Conservation (phyloP, 2,888 invertebrate genomes). For the Lomographa bimaculata region DNA sequence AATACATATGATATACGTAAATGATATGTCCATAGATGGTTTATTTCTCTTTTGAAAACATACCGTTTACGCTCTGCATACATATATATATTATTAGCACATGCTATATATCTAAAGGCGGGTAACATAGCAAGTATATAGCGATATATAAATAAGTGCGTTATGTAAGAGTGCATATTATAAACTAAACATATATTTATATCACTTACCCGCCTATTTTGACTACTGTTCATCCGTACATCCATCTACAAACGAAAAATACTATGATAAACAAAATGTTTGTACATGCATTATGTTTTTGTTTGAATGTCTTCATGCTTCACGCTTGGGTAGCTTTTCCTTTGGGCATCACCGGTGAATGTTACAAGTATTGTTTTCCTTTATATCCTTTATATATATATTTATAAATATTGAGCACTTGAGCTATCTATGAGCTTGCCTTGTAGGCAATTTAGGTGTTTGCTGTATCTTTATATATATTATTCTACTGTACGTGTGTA, state of each 20-base stretch:
- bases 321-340: not conserved
- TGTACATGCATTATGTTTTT: slow-evolving; percentile 22
- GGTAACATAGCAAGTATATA: slow-evolving; percentile 35
- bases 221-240: slow-evolving; percentile 83
- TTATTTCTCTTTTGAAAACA: slow-evolving; percentile 1
- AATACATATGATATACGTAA: slow-evolving; percentile 19
- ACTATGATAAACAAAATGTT: slow-evolving; percentile 49
- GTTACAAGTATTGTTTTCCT: too few species aligned
- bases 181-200: slow-evolving; percentile 50
- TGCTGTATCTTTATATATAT: too few species aligned
- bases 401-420: too few species aligned
- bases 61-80: not conserved
- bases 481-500: too few species aligned
- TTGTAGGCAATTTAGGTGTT: too few species aligned
- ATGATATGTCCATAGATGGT: slow-evolving; percentile 1
- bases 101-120: slow-evolving; percentile 39
- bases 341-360: too few species aligned
- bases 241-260: slow-evolving; percentile 84
- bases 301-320: slow-evolving; percentile 3
- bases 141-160: slow-evolving; percentile 35
- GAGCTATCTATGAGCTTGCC: too few species aligned
- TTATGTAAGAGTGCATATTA: slow-evolving; percentile 31
- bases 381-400: too few species aligned
- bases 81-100: slow-evolving; percentile 28
- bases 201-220: slow-evolving; percentile 83